A percentile compares a stretch with the other conserved stretches of the same genome.
phyloP scores from a whole-genome alignment of 2,888 invertebrate genomes.

The Hyposoter dolosus region DNA sequence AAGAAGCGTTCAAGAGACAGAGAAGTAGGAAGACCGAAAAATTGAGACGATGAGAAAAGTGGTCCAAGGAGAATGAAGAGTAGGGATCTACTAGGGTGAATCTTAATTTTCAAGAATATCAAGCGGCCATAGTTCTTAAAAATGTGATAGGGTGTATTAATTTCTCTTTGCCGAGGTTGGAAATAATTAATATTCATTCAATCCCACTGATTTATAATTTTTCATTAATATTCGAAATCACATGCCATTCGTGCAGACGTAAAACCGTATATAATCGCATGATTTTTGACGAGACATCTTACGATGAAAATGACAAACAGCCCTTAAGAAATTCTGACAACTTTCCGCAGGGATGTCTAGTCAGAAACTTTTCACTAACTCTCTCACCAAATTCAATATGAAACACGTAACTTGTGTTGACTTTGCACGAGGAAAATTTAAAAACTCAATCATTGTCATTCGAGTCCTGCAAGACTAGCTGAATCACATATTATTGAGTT shows the following conservation, averaged over 20 bases:
- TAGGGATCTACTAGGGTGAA: constrained; percentile 30
- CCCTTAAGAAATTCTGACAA: background rate
- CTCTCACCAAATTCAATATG: constrained; percentile 6
- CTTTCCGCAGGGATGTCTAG: background rate
- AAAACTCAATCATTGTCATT: background rate
- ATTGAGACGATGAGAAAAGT: constrained; percentile 34
- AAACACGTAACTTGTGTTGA: background rate
- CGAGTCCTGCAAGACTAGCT: background rate
- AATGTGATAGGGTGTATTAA: background rate
- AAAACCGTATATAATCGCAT: background rate
- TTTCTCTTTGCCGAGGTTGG: background rate
- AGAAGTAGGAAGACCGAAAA: constrained; percentile 19
- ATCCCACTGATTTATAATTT: background rate
- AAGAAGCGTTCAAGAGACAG: constrained; percentile 5
- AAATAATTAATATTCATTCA: background rate
- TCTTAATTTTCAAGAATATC: constrained; percentile 14
- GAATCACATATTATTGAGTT: background rate
- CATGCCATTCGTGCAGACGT: background rate
- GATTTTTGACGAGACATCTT: background rate
- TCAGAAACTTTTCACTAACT: background rate
- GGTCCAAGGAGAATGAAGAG: constrained; percentile 25
- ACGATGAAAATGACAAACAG: background rate
- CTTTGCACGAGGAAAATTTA: background rate
- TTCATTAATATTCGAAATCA: background rate
- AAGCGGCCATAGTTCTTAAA: background rate